Base-by-base conservation (phyloP, 1,140 invertebrate species). In the Medauroidea extradentata region DNA sequence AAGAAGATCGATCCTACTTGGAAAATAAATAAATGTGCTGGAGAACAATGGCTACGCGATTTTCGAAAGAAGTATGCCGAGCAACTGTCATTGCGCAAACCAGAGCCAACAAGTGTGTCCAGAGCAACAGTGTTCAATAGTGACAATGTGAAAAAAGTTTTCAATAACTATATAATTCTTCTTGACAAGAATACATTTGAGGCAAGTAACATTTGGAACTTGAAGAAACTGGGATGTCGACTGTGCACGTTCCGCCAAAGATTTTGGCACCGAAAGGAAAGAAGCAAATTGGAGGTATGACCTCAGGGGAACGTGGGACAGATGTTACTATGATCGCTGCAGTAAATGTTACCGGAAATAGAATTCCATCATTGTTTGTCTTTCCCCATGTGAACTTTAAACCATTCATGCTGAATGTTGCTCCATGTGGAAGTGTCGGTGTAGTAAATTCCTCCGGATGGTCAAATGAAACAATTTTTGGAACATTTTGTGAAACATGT, bases 291-390 rank as follows among this genome's bases (percentile, higher is more conserved):
- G 67, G 67, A 25, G n/a, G 38, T 44, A 52, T 63, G 21, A 65
- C 64, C 1, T 76, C 73, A 16, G 69, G 54, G 8, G 76, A 81
- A 68, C 54, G 75, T 57, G 75, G 76, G n/a, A 64, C 53, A 5
- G 60, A 77, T 18, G 77, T 78, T 0, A 80, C 79, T 41, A 41
- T 78, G 24, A 52, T 21, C 19, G n/a, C 60, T 42, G 66, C 68
- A 43, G 68, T 75, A 5, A 75, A 66, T 67, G 78, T 75, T 23
- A 18, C 57, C 46, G 75, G 74, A 5, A 71, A 70, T 46, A 48
- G 34, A 21, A 61, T 79, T 11, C 75, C n/a, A 73, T 27, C 75
- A 14, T 64, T 74, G 24, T 67, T 79, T 24, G 64, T 78, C 49
- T 78, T 77, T 63, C 74, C 74, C 0, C 43, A 71, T 24, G 61